Evolutionary conservation across 2,113 vertebrate genomes (phyloP), one percentile per base, ranked within the genome.

Genomic region (Labeo catla): DNA sequence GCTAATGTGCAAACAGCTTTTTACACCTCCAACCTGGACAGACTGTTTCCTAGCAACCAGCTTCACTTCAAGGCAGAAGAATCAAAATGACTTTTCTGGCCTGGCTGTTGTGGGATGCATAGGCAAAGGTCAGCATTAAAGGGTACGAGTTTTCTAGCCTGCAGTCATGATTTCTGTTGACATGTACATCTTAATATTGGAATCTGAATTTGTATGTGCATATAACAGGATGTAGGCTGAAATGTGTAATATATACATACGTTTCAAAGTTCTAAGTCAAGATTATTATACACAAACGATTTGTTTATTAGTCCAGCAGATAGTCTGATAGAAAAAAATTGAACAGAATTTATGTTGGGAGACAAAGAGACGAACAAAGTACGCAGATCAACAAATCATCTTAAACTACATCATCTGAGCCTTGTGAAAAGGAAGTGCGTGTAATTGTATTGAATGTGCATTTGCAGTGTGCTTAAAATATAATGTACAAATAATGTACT

Each of bases 21-120:
- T 88, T 87, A 90, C 87, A 88, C 89, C 79, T 84, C 65, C 43
- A 83, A 76, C 19, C 85, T 77, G 68, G 85, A 83, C 80, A 84
- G 57, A 79, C 86, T 84, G 89, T 90, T 90, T 84, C 89, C 87
- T 87, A 88, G 89, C 89, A 90, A 90, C 89, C 54, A 50, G 83
- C 81, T 77, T 82, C 61, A 88, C 86, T 76, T 76, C 68, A 82
- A 72, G 83, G 85, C 74, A 76, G 73, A 83, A 76, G 85, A 39
- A 90, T 83, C 84, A 79, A 72, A 76, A 47, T 87, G 74, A 84
- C 83, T 84, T 87, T 89, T 85, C 84, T 87, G 70, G 87, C 83
- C 88, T 88, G 84, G 79, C 81, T 84, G 79, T 66, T 78, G 65
- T 83, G 74, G 79, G 47, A 54, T 85, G 79, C 76, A 73, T 68